Base-by-base conservation (phyloP, 2,113 vertebrate genomes). In the Saccopteryx leptura region DNA sequence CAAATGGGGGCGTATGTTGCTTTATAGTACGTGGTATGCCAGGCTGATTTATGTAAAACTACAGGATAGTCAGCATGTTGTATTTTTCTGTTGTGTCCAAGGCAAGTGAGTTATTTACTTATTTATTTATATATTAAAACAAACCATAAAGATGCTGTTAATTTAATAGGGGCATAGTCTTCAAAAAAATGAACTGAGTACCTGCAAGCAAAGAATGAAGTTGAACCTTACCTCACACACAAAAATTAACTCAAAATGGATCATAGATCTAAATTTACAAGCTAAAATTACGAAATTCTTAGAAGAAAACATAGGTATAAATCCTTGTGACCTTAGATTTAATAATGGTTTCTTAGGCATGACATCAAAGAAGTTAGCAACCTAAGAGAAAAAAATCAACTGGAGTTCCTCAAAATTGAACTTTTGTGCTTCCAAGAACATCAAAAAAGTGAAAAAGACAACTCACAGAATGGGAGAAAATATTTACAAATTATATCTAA, bases 401-500 rank as follows among this genome's bases (percentile, higher is more conserved):
- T 33, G 1, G 15, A 88, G 9, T 78, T 79, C 8, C 58, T 97
- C 75, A 95, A 90, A 90, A 87, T 5, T 54, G 48, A 92, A 96
- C 68, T 78, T 87, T 75, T 33, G 54, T 92, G 31, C 52, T 80
- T 88, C 58, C 83, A 90, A 58, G 56, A 26, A 82, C 48, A 87
- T 46, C 39, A 87, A 94, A 28, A 92, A 92, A 90, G 50, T 80
- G 18, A 39, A 87, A 72, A 79, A 81, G 17, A 93, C 39, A 80
- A 85, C 6, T 17, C 48, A 81, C 3, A 50, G 46, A 94, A 83
- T 17, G 13, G 23, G n/a, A 87, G 33, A 95, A 86, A 60, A 65
- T 84, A 91, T 54, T 94, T 80, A 48, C 17, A 94, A 90, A 90
- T 60, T 79, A n/a, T 50, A 60, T 86, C 17, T 92, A 94, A 61